phyloP scores from a whole-genome alignment of 2,888 invertebrate genomes.

The Chymomyza fuscimana region DNA sequence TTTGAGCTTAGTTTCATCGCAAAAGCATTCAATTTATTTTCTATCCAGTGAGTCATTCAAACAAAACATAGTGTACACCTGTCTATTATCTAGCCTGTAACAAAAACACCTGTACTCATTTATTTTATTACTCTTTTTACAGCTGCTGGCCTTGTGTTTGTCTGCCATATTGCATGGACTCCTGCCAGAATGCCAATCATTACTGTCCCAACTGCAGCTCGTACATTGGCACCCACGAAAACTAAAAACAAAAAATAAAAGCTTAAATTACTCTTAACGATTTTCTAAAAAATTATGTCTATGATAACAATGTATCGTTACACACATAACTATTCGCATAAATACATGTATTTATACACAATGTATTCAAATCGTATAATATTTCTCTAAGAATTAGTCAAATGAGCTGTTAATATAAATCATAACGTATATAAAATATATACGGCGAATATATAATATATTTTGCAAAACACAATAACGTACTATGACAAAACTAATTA shows the following conservation, averaged over 20 bases:
- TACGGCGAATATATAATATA: no score
- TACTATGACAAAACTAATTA: no score
- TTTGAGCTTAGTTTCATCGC: background rate
- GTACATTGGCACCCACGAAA: conserved; percentile 81
- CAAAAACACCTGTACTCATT: background rate
- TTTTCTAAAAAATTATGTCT: background rate
- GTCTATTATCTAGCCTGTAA: background rate
- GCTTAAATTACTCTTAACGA: background rate
- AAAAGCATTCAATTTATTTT: background rate
- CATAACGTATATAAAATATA: no score
- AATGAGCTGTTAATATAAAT: no score
- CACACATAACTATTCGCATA: no score
- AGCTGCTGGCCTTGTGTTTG: conserved; percentile 82
- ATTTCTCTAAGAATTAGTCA: no score
- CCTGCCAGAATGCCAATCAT: conserved; percentile 82
- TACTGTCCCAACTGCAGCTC: conserved; percentile 83
- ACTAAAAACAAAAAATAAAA: conserved; percentile 30
- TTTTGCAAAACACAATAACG: no score
- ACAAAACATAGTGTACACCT: background rate
- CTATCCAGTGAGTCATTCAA: background rate
- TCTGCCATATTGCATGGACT: conserved; percentile 82
- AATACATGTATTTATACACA: no score
- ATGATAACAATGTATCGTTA: background rate
- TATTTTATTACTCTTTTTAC: conserved; percentile 32
- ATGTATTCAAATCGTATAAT: no score